Evolutionary conservation across 2,113 vertebrate species (phyloP).

Genomic region (Gavia stellata): DNA sequence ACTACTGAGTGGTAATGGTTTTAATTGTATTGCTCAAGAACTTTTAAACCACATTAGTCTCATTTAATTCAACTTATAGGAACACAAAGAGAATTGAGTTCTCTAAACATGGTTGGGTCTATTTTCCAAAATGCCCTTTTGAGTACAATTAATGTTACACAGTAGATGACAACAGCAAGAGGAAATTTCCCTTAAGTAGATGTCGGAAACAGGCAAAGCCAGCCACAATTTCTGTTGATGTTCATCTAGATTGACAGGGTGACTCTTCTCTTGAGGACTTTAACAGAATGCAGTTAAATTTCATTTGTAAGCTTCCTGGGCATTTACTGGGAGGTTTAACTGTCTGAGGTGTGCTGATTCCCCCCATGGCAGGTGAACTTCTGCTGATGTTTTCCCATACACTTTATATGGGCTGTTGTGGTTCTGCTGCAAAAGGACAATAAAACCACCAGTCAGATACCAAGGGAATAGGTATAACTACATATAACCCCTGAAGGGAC

Average conservation of each 20-base stretch:
- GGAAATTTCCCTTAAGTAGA: neutral
- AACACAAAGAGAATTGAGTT: neutral
- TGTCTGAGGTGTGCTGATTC: rapidly evolving
- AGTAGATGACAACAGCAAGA: neutral
- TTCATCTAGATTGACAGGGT: neutral
- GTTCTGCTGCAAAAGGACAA: neutral
- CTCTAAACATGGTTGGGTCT: neutral
- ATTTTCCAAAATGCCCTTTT: constrained; percentile 19
- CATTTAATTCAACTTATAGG: constrained; percentile 11
- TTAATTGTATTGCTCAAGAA: neutral
- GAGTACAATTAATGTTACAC: neutral
- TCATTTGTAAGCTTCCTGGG: neutral
- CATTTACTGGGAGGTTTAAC: too few relatives aligned
- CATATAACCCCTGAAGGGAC: neutral
- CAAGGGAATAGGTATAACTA: rapidly evolving
- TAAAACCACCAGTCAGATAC: neutral
- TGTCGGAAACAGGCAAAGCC: neutral
- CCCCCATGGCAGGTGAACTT: neutral
- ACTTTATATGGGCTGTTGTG: neutral
- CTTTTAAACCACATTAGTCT: neutral
- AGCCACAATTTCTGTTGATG: neutral
- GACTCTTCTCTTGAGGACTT: neutral
- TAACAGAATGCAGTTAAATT: neutral
- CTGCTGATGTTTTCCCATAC: neutral
- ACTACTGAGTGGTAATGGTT: neutral